A percentile compares a stretch with the other conserved stretches of the same genome.
Conservation (phyloP, 2,797 vertebrate species). For the Anomalospiza imberbis region DNA sequence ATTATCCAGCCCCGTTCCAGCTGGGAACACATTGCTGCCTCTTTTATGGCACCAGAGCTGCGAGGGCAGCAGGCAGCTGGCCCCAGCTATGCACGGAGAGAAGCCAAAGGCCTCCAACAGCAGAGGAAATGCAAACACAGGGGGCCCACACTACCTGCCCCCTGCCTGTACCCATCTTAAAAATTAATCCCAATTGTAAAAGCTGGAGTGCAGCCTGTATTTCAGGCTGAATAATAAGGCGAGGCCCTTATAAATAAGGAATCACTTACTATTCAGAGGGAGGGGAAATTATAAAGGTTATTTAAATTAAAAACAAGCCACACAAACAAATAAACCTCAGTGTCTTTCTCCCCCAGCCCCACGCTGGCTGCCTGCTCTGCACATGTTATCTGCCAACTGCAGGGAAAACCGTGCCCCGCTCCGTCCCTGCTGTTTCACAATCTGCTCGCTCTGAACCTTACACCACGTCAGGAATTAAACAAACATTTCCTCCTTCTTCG, state of each 20-base stretch:
- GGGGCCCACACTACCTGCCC: not conserved
- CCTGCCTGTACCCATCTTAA: not conserved
- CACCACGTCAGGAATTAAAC: slow-evolving; percentile 4
- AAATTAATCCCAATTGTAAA: not conserved
- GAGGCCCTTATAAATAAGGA: not conserved
- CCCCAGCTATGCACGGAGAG: not conserved
- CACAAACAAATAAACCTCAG: not conserved
- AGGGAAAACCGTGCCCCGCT: not conserved
- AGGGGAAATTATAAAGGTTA: not conserved
- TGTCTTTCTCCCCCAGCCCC: not conserved
- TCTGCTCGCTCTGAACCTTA: not conserved
- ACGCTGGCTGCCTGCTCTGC: not conserved
- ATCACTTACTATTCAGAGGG: not conserved
- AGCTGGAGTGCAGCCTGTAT: not conserved
- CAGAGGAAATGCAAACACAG: not conserved
- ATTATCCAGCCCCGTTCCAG: slow-evolving; percentile 63
- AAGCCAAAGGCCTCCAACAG: not conserved
- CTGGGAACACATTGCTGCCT: slow-evolving; percentile 51
- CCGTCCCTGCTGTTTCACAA: not conserved
- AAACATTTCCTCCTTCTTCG: slow-evolving; percentile 39
- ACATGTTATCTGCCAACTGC: not conserved
- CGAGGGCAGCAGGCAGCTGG: slow-evolving; percentile 39
- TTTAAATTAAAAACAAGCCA: slow-evolving; percentile 48
- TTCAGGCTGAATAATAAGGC: not conserved
- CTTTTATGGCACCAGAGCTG: slow-evolving; percentile 61